Evolutionary conservation across 2,797 vertebrate genomes (phyloP).

Genomic region (Otolemur crassicaudatus): DNA sequence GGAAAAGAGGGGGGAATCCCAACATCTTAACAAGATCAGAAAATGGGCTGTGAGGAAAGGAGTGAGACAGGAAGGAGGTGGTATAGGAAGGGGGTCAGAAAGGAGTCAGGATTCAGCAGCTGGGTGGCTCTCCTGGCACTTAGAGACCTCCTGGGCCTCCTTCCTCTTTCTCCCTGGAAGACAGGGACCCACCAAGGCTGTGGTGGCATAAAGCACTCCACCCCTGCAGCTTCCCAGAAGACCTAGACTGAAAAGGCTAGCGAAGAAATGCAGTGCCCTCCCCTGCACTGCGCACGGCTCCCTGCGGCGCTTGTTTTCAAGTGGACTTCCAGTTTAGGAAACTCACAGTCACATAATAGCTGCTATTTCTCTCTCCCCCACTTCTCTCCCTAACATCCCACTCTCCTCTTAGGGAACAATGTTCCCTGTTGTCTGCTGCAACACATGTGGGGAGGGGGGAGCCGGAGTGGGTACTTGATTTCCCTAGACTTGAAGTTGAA

Average conservation of each 20-base stretch:
- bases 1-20: too few species aligned
- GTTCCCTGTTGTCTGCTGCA: constrained; percentile 56
- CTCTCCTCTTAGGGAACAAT: constrained; percentile 50
- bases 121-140: background rate
- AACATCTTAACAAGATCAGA: background rate
- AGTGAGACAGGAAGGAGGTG: background rate
- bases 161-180: background rate
- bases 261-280: background rate
- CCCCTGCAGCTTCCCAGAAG: background rate
- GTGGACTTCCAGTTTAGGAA: background rate
- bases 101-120: background rate
- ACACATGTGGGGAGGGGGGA: background rate
- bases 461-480: constrained; percentile 49
- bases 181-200: background rate
- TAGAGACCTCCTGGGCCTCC: too few species aligned
- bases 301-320: background rate
- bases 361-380: background rate
- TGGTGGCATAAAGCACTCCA: background rate
- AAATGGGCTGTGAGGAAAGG: background rate
- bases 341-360: background rate
- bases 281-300: background rate
- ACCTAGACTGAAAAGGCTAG: background rate
- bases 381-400: background rate
- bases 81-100: background rate
- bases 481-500: constrained; percentile 79